Percentiles rank a stretch among this genome's conserved stretches.
phyloP scores from a whole-genome alignment of 2,888 invertebrate genomes.

The Myathropa florea region DNA sequence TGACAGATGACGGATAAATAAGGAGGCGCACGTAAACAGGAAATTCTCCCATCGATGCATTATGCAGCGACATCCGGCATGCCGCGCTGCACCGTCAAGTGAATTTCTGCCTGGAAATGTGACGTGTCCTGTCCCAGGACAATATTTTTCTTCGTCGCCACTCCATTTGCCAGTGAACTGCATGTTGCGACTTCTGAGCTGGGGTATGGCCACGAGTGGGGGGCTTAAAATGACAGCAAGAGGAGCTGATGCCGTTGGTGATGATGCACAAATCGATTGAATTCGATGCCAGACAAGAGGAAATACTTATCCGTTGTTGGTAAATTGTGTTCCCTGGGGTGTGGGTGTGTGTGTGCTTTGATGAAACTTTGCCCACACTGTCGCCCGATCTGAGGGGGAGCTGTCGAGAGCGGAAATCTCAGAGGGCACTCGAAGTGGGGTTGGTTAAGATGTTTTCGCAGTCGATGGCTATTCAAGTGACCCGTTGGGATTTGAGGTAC shows the following conservation, averaged over 20 bases:
- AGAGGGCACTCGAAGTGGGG: not conserved
- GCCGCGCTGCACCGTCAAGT: not conserved
- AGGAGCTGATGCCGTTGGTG: conserved; percentile 4
- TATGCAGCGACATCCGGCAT: conserved; percentile 9
- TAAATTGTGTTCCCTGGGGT: conserved; percentile 41
- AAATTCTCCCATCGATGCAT: conserved; percentile 11
- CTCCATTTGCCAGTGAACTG: conserved; percentile 1
- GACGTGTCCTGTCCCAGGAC: conserved; percentile 31
- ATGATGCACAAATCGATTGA: conserved; percentile 55
- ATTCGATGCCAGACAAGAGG: conserved; percentile 55
- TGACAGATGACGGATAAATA: conserved; percentile 31
- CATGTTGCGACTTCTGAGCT: not conserved
- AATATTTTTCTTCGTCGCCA: conserved; percentile 8
- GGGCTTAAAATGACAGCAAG: not conserved
- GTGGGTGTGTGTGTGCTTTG: not conserved
- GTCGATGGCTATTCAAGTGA: conserved; percentile 29
- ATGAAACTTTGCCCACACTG: not conserved
- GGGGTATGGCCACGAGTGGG: not conserved
- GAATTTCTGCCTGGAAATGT: conserved; percentile 10
- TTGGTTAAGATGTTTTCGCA: conserved; percentile 6
- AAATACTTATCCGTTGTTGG: conserved; percentile 46
- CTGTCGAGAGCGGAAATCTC: not conserved
- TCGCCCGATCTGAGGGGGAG: not conserved
- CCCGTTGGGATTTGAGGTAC: conserved; percentile 27
- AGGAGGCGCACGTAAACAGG: not conserved